Base-by-base conservation (phyloP, 1,140 invertebrate species). In the Zaprionus lachaisei region DNA sequence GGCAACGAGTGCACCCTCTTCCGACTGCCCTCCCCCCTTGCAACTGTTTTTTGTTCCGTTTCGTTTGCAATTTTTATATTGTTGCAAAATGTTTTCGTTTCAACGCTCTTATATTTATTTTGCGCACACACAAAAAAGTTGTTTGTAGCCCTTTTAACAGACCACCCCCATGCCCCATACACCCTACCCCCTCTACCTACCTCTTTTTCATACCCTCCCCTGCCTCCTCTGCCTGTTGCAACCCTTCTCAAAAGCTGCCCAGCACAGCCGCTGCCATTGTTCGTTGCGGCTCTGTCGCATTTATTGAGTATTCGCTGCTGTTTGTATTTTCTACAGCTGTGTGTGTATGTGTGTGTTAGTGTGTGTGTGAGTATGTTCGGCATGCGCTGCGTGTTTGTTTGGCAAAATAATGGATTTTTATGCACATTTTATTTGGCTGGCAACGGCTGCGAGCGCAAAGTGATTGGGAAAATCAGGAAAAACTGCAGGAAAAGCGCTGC, bases 391-490 rank as follows among this genome's bases (percentile, higher is more conserved):
- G 60, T 79, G 72, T 84, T 81, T 80, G 79, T 80, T 89, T 89
- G 73, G 76, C 71, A 90, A 89, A 84, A 90, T 84, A 84, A 90
- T 90, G 85, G 81, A 85, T 84, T 90, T 85, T 90, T 84, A 90
- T 90, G 85, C 72, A 77, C 84, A 84, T 74, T 84, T 84, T 81
- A 80, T 90, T 90, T 85, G 81, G 38, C 57, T 34, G 44, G 24
- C 62, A 70, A 55, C 22, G 64, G 58, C 60, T 58, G 41, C 51
- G 72, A 61, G 75, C 49, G 55, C 70, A 72, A 83, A 83, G 78
- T 80, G 69, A 87, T 77, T 82, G 83, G 61, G 37, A 73, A 75
- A 85, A 79, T 79, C 47, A 24, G 12, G 68, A 22, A 51, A 51
- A 51, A 24, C n/a, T 51, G 47, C 47, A 51, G 17, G 9, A 22